Conservation (phyloP, 2,888 invertebrate species). For the Cenopis cana region DNA sequence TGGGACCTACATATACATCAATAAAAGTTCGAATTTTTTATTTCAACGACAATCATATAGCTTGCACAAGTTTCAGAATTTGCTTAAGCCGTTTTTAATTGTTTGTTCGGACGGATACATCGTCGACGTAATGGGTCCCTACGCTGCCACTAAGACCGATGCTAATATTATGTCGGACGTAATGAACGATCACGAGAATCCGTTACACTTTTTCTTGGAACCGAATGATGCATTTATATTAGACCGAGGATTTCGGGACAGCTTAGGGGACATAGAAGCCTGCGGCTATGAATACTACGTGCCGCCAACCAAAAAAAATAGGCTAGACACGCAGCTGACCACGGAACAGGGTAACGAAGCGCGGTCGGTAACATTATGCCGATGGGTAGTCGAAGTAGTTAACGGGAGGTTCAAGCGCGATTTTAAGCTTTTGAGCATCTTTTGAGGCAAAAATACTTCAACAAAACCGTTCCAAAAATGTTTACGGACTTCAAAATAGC, state of each 20-base stretch:
- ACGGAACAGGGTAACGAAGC: neutral
- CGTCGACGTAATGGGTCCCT: neutral
- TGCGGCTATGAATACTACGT: conserved; percentile 11
- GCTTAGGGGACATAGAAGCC: neutral
- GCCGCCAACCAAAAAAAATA: conserved; percentile 7
- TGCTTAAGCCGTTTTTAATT: conserved; percentile 2
- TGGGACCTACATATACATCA: neutral
- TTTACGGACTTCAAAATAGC: no score
- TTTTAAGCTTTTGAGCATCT: no score
- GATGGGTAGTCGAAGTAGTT: no score
- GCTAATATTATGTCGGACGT: neutral
- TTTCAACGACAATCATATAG: conserved; percentile 2
- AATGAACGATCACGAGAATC: neutral
- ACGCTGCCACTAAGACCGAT: neutral
- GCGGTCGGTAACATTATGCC: no score
- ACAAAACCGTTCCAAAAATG: no score
- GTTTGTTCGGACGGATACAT: conserved; percentile 7
- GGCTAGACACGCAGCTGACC: neutral
- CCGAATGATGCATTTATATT: conserved; percentile 9
- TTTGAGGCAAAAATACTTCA: no score
- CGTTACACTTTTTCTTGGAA: conserved; percentile 4
- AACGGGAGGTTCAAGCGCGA: no score
- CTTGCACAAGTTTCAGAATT: conserved; percentile 4
- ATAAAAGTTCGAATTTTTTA: neutral
- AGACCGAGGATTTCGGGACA: conserved; percentile 17